Conservation (phyloP, 2,888 invertebrate species). For the Dynastes grantii region DNA sequence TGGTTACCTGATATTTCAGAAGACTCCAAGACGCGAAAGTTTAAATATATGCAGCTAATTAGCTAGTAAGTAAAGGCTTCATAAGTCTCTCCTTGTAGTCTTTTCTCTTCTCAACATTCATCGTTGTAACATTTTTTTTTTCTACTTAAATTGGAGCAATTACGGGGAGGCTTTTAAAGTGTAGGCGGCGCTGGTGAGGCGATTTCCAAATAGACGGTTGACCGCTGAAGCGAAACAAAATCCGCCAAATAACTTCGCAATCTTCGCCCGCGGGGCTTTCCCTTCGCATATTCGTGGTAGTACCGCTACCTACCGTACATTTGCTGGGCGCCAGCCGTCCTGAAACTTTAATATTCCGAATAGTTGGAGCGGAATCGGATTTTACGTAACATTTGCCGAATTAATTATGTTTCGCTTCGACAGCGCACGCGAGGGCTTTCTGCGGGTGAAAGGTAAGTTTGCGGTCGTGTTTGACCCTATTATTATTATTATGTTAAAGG, state of each 20-base stretch:
- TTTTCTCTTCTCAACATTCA: too few species aligned
- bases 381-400: conserved; percentile 56
- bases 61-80: too few species aligned
- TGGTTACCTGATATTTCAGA: too few species aligned
- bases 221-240: conserved; percentile 35
- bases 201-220: conserved; percentile 20
- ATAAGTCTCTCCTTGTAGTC: too few species aligned
- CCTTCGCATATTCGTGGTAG: not conserved
- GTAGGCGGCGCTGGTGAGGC: not conserved
- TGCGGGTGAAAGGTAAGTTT: conserved; percentile 3
- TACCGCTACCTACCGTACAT: not conserved
- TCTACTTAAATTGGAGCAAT: not conserved
- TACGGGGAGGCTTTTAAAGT: conserved; percentile 2
- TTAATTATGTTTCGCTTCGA: conserved; percentile 36
- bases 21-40: too few species aligned
- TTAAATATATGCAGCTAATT: too few species aligned
- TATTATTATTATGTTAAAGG: not conserved
- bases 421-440: not conserved
- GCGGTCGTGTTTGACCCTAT: not conserved
- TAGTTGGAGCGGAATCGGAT: conserved; percentile 57
- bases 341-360: conserved; percentile 47
- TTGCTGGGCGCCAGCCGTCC: not conserved
- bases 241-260: conserved; percentile 28
- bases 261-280: not conserved
- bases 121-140: too few species aligned